These are phyloP conservation scores for Tanypteryx hageni DNA, from an alignment of 2,888 invertebrate genomes.

Conservation along the genomic window DNA sequence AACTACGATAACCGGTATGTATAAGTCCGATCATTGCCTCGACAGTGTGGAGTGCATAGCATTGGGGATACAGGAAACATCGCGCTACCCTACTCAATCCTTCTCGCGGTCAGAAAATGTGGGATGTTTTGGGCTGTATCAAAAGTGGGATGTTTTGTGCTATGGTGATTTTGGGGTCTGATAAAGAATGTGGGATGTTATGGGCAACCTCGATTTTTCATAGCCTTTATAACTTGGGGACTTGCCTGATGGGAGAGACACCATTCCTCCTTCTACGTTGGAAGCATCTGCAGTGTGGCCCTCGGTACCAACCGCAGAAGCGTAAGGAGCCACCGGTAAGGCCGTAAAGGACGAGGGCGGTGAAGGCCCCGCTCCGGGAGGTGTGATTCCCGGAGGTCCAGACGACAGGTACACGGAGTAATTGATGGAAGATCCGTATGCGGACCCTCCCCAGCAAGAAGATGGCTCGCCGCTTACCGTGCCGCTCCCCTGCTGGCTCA, in stretches of 20 bases:
- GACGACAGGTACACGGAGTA: slow-evolving; percentile 52
- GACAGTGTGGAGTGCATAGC: too few species aligned
- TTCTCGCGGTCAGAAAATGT: too few species aligned
- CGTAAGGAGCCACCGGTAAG: slow-evolving; percentile 29
- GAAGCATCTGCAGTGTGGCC: slow-evolving; percentile 22
- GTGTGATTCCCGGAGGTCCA: slow-evolving; percentile 44
- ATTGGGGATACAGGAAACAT: too few species aligned
- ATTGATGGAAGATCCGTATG: slow-evolving; percentile 49
- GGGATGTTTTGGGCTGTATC: too few species aligned
- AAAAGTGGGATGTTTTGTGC: too few species aligned
- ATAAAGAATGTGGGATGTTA: too few species aligned
- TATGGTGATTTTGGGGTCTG: too few species aligned
- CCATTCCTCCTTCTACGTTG: not conserved
- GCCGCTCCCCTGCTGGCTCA: slow-evolving; percentile 25
- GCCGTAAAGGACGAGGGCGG: slow-evolving; percentile 49
- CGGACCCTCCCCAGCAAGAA: slow-evolving; percentile 47
- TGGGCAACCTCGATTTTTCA: too few species aligned
- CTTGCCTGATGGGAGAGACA: slow-evolving; percentile 26
- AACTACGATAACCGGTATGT: too few species aligned
- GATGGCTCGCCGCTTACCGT: slow-evolving; percentile 45
- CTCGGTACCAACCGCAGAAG: not conserved
- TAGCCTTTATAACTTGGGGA: not conserved
- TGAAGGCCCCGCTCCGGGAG: not conserved
- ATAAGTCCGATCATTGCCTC: too few species aligned
- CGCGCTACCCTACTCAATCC: too few species aligned